A percentile compares a stretch with the other conserved stretches of the same genome.
phyloP scores from a whole-genome alignment of 2,888 invertebrate genomes.

The Choreutis nemorana region DNA sequence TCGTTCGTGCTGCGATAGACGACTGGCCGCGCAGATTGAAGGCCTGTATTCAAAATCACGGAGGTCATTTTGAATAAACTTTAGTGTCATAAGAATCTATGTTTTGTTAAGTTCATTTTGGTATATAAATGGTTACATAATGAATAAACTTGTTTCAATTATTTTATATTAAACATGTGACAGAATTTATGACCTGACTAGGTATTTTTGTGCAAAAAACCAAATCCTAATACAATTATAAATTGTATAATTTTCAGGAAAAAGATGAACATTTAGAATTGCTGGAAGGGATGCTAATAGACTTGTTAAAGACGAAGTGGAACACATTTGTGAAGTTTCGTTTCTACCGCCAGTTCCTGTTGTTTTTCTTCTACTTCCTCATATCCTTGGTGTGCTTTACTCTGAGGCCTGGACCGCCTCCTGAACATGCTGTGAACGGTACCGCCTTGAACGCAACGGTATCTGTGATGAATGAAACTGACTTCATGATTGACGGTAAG shows the following conservation, averaged over 20 bases:
- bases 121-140: no score
- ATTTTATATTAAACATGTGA: no score
- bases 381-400: slow-evolving; percentile 90
- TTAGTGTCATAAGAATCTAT: no score
- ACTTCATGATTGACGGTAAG: slow-evolving; percentile 33
- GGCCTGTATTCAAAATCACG: no score
- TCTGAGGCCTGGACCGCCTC: slow-evolving; percentile 86
- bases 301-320: slow-evolving; percentile 97
- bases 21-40: no score
- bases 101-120: no score
- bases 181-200: no score
- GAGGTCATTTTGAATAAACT: no score
- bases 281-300: slow-evolving; percentile 92
- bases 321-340: slow-evolving; percentile 95
- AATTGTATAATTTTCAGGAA: slow-evolving; percentile 75
- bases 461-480: slow-evolving; percentile 34
- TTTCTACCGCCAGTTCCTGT: slow-evolving; percentile 91
- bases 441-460: slow-evolving; percentile 40
- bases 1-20: no score
- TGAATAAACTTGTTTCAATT: no score
- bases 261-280: slow-evolving; percentile 94
- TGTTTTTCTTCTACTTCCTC: slow-evolving; percentile 90
- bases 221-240: no score
- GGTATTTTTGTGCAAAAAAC: no score
- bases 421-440: slow-evolving; percentile 36